Conservation (phyloP, 1,140 invertebrate species). For the Metopolophium dirhodum region DNA sequence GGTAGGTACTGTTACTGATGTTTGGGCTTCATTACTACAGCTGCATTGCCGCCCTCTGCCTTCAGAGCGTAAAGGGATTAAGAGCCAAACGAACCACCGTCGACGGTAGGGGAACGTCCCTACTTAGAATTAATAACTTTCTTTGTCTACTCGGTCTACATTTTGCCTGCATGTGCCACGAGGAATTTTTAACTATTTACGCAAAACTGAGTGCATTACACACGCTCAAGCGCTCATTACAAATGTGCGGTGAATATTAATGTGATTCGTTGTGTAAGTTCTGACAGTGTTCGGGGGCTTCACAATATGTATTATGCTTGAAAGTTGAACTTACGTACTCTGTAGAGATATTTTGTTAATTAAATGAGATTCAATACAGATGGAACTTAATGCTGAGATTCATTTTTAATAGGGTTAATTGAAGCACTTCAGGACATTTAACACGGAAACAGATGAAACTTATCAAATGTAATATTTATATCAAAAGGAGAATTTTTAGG, state of each 20-base stretch:
- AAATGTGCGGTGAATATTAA: constrained; percentile 51
- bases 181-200: constrained; percentile 40
- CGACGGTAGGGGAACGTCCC: neutral
- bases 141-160: neutral
- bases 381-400: neutral
- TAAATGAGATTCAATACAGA: constrained; percentile 15
- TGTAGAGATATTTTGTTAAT: constrained; percentile 28
- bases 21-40: constrained; percentile 20
- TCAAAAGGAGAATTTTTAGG: neutral
- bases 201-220: constrained; percentile 18
- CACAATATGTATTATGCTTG: neutral
- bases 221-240: constrained; percentile 42
- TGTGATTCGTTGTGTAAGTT: constrained; percentile 1
- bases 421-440: neutral
- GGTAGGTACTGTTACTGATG: neutral
- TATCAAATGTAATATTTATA: neutral
- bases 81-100: neutral
- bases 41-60: neutral
- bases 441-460: neutral
- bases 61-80: neutral
- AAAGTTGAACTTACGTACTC: neutral
- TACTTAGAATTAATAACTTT: constrained; percentile 44
- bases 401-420: constrained; percentile 9
- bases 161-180: neutral
- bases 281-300: neutral